These are phyloP conservation scores for Anolis apletophallus DNA, from an alignment of 2,797 vertebrate genomes.

Conservation along the genomic window DNA sequence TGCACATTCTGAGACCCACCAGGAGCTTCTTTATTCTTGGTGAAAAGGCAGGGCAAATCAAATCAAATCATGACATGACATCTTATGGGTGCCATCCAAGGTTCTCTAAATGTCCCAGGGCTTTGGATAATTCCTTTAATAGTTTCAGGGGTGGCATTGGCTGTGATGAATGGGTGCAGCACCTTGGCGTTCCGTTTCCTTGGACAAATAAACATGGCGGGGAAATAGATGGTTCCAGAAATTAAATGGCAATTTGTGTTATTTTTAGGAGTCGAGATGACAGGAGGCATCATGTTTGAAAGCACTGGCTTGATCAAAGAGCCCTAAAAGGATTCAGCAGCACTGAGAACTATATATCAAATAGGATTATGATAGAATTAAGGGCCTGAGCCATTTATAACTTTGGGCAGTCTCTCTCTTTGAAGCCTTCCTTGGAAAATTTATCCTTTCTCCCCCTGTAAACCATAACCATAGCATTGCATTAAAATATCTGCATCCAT, in stretches of 20 bases:
- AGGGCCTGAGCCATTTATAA: slow-evolving; percentile 78
- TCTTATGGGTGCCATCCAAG: neutral
- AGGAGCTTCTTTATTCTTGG: neutral
- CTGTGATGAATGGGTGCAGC: slow-evolving; percentile 15
- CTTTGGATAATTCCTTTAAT: neutral
- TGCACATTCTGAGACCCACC: neutral
- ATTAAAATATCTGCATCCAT: slow-evolving; percentile 73
- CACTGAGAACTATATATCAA: slow-evolving; percentile 78
- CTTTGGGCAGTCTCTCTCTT: slow-evolving; percentile 76
- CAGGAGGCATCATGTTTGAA: slow-evolving; percentile 74
- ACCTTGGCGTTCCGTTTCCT: slow-evolving; percentile 42
- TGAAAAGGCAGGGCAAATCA: neutral
- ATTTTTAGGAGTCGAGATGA: slow-evolving; percentile 73
- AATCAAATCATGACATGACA: neutral
- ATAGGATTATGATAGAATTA: slow-evolving; percentile 81
- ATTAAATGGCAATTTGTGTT: slow-evolving; percentile 72
- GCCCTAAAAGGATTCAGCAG: slow-evolving; percentile 77
- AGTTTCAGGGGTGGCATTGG: slow-evolving; percentile 1
- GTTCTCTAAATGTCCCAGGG: neutral
- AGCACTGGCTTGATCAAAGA: slow-evolving; percentile 81
- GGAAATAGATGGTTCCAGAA: slow-evolving; percentile 64
- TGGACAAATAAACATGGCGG: neutral
- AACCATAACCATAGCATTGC: slow-evolving; percentile 75
- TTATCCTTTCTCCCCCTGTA: slow-evolving; percentile 76
- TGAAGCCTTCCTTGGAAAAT: slow-evolving; percentile 77